Conservation (phyloP, 2,797 vertebrate genomes). For the Falco novaeseelandiae region DNA sequence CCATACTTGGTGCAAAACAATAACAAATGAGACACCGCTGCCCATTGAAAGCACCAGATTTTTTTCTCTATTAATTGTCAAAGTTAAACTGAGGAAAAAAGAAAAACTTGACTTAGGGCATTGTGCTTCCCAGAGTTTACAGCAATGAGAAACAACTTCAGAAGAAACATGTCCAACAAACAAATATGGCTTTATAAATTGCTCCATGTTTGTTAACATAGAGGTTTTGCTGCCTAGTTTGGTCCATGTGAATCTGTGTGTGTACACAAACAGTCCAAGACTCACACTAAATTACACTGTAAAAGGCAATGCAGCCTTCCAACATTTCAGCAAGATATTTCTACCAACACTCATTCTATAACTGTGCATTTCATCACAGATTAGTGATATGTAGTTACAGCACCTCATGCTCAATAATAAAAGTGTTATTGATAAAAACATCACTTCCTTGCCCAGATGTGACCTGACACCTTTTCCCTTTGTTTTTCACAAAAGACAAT, state of each 20-base stretch:
- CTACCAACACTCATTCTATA: neutral
- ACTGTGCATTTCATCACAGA: neutral
- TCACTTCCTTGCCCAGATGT: neutral
- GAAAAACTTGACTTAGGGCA: neutral
- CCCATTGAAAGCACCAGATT: constrained; percentile 83
- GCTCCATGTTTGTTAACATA: neutral
- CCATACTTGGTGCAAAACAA: constrained; percentile 89
- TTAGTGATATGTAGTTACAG: neutral
- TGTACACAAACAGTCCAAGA: neutral
- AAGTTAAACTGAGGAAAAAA: constrained; percentile 78
- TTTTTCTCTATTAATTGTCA: constrained; percentile 81
- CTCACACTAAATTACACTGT: neutral
- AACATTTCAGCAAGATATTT: neutral
- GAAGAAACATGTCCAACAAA: neutral
- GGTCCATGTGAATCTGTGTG: neutral
- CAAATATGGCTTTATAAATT: neutral
- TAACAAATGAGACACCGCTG: constrained; percentile 81
- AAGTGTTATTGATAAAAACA: neutral
- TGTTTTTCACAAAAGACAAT: neutral
- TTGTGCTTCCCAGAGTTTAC: neutral
- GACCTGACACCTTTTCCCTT: neutral
- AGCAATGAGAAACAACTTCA: neutral
- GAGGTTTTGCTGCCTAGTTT: neutral
- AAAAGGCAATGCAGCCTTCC: neutral
- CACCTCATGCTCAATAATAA: neutral